These are phyloP conservation scores for Ursus arctos DNA, from an alignment of 2,113 vertebrate species.

Conservation along the genomic window DNA sequence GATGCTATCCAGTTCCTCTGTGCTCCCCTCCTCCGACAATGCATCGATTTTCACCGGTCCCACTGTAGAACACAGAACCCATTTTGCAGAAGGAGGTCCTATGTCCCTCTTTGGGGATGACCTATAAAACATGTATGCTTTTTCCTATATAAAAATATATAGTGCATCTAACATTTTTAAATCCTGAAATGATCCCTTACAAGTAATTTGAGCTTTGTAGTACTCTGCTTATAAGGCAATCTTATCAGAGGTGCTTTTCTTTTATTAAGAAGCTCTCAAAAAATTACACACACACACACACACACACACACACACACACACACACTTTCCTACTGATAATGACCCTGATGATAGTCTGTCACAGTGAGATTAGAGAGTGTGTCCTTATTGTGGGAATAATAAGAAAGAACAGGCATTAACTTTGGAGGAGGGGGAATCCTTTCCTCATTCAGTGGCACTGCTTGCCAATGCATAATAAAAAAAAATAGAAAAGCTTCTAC, in stretches of 20 bases:
- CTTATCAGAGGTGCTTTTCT: background rate
- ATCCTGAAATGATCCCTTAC: background rate
- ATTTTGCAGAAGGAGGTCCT: conserved; percentile 43
- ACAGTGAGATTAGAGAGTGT: background rate
- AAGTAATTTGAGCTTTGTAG: conserved; percentile 20
- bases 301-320: too few species aligned
- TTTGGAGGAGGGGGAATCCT: background rate
- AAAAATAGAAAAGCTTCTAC: conserved; percentile 7
- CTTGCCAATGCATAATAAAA: background rate
- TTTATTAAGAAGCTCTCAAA: background rate
- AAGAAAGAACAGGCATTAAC: background rate
- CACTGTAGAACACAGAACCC: background rate
- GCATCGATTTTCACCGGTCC: background rate
- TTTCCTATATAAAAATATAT: background rate
- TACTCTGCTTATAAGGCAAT: background rate
- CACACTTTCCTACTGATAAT: background rate
- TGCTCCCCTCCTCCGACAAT: background rate
- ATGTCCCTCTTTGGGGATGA: background rate
- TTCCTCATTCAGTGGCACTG: background rate
- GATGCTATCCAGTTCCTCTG: background rate
- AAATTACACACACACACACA: background rate
- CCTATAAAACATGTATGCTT: background rate
- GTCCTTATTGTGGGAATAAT: conserved; percentile 6
- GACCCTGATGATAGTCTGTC: background rate
- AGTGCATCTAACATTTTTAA: background rate